Evolutionary conservation across 1,140 invertebrate genomes (phyloP).

Genomic region (Eulimnadia texana): DNA sequence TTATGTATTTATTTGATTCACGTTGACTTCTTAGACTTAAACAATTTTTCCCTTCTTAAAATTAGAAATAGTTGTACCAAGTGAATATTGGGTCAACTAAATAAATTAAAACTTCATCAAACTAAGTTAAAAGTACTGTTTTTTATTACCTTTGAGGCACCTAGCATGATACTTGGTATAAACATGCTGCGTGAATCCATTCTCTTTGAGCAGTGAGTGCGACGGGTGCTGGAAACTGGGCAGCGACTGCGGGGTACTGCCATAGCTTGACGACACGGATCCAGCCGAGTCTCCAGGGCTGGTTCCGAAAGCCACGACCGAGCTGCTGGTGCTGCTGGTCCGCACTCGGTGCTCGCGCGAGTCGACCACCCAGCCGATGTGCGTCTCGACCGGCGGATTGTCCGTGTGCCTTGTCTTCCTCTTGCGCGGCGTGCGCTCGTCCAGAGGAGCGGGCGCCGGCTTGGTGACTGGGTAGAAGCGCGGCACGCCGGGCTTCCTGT

Average conservation of each 20-base stretch:
- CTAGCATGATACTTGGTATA: slow-evolving; percentile 88
- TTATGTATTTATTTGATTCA: too few species aligned
- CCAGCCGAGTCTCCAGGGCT: slow-evolving; percentile 28
- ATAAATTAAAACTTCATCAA: background rate
- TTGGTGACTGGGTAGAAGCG: slow-evolving; percentile 92
- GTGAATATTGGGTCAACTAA: too few species aligned
- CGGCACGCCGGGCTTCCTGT: slow-evolving; percentile 26
- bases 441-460: slow-evolving; percentile 38
- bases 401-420: slow-evolving; percentile 80
- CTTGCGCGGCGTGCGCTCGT: slow-evolving; percentile 53
- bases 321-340: slow-evolving; percentile 44
- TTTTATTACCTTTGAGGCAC: slow-evolving; percentile 67
- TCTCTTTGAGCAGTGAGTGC: slow-evolving; percentile 87
- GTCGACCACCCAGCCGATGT: slow-evolving; percentile 95
- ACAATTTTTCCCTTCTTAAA: too few species aligned
- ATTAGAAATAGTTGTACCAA: too few species aligned
- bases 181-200: slow-evolving; percentile 92
- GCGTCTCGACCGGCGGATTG: slow-evolving; percentile 52
- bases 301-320: slow-evolving; percentile 24
- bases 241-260: slow-evolving; percentile 49
- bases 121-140: slow-evolving; percentile 11
- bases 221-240: slow-evolving; percentile 91
- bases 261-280: slow-evolving; percentile 39
- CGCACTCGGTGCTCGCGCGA: slow-evolving; percentile 60
- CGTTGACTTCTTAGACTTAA: too few species aligned